Evolutionary conservation across 2,888 invertebrate species (phyloP), one percentile per base, ranked within the genome.

Genomic region (Anarsia innoxiella): DNA sequence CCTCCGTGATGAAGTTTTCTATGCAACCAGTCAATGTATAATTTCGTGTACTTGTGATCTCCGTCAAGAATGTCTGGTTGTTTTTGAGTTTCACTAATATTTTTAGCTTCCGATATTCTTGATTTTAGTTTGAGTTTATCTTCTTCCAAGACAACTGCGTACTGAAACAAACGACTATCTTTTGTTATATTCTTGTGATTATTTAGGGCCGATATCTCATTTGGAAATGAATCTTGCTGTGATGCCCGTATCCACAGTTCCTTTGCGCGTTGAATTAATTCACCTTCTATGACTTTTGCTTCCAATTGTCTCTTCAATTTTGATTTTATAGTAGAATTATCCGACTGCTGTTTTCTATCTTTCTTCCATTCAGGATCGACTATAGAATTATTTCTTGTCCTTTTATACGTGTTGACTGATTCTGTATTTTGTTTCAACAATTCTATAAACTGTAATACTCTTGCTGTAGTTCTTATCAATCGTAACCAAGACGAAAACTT

Each of bases 31-130:
- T 14, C 14, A 2, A 41, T 26, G 12, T 34, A 41, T 6, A 41
- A 10, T 8, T 28, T 19, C 2, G 25, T 28, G 10, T 23, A 27
- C 6, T 2, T 2, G 11, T 37, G 34, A 15, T 35, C 12, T 11
- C 37, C 41, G 31, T 35, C 35, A 3, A 41, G 16, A 1, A 41
- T 19, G 8, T 28, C 26, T 16, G 41, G 41, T n/a, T 13, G 8
- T 8, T 23, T 11, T 5, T 19, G 13, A 3, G 12, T 9, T 1
- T 25, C 12, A 3, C 16, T 1, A 2, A 31, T 10, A 10, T 31
- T 13, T 2, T 2, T n/a, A 1, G 25, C 31, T 3, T 13, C 25
- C n/a, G 16, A 19, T 11, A 37, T 37, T 3, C 37, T 25, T 3
- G 30, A 15, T 8, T 25, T 15, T 5, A 34, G 6, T 19, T 19